Percentiles rank a stretch among this genome's conserved stretches.
Evolutionary conservation across 2,113 vertebrate species (phyloP).

Genomic region (Trachemys scripta): DNA sequence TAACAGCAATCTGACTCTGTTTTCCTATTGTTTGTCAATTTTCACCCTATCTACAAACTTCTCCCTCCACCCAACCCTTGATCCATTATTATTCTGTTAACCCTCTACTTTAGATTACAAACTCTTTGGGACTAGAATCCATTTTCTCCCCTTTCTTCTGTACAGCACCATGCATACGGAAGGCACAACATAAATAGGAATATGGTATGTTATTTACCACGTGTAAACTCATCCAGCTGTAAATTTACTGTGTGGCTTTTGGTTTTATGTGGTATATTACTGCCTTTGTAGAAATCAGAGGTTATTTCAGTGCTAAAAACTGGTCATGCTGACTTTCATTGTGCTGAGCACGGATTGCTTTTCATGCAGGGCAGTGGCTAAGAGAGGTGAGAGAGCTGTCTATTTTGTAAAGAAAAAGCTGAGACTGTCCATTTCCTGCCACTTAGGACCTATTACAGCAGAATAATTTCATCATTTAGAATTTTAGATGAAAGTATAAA

Average conservation of each 20-base stretch:
- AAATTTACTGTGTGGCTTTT: neutral
- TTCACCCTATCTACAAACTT: neutral
- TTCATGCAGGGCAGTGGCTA: conserved; percentile 52
- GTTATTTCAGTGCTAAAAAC: conserved; percentile 40
- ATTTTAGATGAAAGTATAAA: conserved; percentile 79
- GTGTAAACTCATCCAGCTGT: neutral
- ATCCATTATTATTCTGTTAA: neutral
- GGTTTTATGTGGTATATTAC: neutral
- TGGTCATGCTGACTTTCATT: conserved; percentile 20
- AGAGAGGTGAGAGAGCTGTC: conserved; percentile 45
- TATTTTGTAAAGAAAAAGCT: conserved; percentile 59
- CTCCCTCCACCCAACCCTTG: neutral
- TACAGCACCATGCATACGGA: neutral
- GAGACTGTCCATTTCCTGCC: conserved; percentile 69
- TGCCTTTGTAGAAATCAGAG: conserved; percentile 16
- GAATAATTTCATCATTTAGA: conserved; percentile 73
- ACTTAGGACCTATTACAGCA: conserved; percentile 67
- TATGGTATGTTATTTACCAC: neutral
- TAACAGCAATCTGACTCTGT: neutral
- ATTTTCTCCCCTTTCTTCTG: neutral
- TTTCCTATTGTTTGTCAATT: neutral
- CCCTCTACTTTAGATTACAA: neutral
- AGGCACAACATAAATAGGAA: neutral
- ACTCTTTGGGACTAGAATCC: neutral
- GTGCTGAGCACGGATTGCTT: conserved; percentile 13